Evolutionary conservation across 2,113 vertebrate genomes (phyloP).

Genomic region (Ammodytes dubius): DNA sequence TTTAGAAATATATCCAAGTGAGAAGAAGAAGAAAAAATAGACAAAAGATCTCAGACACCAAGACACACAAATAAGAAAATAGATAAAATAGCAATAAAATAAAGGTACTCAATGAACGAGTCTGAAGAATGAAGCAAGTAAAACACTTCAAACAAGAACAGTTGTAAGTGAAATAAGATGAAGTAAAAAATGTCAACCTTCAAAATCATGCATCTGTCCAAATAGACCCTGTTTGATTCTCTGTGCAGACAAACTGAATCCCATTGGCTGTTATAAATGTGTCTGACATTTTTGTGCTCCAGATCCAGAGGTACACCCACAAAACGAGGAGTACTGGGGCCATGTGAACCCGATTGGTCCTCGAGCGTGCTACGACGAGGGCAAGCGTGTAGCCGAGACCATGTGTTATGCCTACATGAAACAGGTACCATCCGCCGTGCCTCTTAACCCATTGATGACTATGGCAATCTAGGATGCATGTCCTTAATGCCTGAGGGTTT

Average conservation of each 20-base stretch:
- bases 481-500: too few relatives aligned
- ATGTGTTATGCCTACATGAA: conserved; percentile 99
- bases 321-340: conserved; percentile 98
- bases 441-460: too few relatives aligned
- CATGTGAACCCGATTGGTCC: conserved; percentile 98
- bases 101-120: too few relatives aligned
- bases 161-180: too few relatives aligned
- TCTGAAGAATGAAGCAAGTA: too few relatives aligned
- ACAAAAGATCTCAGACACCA: too few relatives aligned
- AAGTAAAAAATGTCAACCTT: not conserved
- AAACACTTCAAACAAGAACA: too few relatives aligned
- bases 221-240: not conserved
- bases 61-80: too few relatives aligned
- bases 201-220: not conserved
- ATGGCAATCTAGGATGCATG: too few relatives aligned
- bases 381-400: conserved; percentile 96
- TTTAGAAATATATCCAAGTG: too few relatives aligned
- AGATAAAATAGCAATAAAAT: too few relatives aligned
- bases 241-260: not conserved
- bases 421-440: conserved; percentile 86
- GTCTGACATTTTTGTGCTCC: conserved; percentile 2
- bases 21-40: too few relatives aligned
- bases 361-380: conserved; percentile 98
- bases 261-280: not conserved
- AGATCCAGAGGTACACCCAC: conserved; percentile 99